Evolutionary conservation across 2,113 vertebrate genomes (phyloP), one percentile per base, ranked within the genome.

Genomic region (Ceyx cyanopectus): DNA sequence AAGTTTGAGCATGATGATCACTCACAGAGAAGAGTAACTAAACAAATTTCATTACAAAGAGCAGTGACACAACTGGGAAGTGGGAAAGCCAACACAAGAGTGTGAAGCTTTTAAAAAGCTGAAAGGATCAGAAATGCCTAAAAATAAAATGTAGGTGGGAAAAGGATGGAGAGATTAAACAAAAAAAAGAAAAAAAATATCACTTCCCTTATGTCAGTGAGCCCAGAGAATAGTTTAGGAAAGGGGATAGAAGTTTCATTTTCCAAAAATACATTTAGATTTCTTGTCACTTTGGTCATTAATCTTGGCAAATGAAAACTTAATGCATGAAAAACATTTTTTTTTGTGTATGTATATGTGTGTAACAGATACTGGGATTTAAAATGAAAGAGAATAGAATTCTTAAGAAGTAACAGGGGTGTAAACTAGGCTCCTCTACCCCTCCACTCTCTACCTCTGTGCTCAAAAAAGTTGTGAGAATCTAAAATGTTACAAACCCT

Each of bases 1-100:
- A 97, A 96, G 24, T 67, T 6, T 96, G 85, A 96, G 89, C 13
- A 26, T 43, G 51, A 80, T 65, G 85, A 87, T 73, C 94, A 87
- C 81, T 97, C 87, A 93, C 34, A 58, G 32, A 69, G 54, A 5
- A 66, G 14, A 92, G 15, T 3, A 7, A 30, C 32, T 43, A 75
- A 60, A 94, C 66, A 67, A 79, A 85, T 67, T 91, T 80, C 15
- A 58, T 87, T 76, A 84, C 41, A 73, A 84, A 87, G 46, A 54
- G 7, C 45, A 63, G 30, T 41, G 58, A 87, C 6, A 4, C 27
- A 77, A 51, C 19, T 73, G 73, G 75, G 58, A 87, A 78, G 51
- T 60, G 10, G 14, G 15, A 81, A 18, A 82, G 14, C 5, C 37
- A 81, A 14, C 6, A 74, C 2, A 63, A 54, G 22, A 57, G 14